Evolutionary conservation across 2,113 vertebrate genomes (phyloP).

Genomic region (Martes martes): DNA sequence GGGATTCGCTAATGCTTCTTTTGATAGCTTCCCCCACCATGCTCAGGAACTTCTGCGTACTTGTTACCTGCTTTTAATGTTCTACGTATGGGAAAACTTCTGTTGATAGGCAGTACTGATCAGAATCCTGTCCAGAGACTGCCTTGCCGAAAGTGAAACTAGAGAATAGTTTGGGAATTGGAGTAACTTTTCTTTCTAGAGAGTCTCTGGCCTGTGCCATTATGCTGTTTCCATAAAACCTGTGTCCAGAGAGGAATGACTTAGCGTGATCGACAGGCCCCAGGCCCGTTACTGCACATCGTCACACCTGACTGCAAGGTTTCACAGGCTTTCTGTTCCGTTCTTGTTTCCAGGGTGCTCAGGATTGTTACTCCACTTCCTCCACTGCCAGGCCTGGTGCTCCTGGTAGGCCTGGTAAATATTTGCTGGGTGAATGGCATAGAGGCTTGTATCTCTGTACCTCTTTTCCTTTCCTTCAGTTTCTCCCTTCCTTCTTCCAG

Average conservation of each 20-base stretch:
- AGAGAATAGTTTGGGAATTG: background rate
- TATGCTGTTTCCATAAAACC: background rate
- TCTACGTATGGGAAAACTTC: background rate
- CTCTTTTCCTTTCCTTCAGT: background rate
- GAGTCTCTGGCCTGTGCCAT: background rate
- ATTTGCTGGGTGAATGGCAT: background rate
- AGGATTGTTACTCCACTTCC: background rate
- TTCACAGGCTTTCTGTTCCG: background rate
- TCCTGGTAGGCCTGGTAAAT: background rate
- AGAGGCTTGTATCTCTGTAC: background rate
- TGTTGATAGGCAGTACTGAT: background rate
- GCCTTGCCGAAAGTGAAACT: background rate
- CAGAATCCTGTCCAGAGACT: background rate
- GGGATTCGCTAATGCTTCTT: background rate
- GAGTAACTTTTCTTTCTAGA: background rate
- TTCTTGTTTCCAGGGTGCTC: background rate
- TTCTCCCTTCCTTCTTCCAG: background rate
- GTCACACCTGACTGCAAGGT: background rate
- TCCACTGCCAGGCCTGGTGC: background rate
- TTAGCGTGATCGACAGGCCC: background rate
- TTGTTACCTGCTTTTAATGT: conserved; percentile 3
- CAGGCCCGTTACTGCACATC: background rate
- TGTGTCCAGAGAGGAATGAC: background rate
- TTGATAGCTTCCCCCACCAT: background rate
- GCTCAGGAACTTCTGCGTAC: background rate